Base-by-base conservation (phyloP, 1,140 invertebrate species). In the Pectinophora gossypiella region DNA sequence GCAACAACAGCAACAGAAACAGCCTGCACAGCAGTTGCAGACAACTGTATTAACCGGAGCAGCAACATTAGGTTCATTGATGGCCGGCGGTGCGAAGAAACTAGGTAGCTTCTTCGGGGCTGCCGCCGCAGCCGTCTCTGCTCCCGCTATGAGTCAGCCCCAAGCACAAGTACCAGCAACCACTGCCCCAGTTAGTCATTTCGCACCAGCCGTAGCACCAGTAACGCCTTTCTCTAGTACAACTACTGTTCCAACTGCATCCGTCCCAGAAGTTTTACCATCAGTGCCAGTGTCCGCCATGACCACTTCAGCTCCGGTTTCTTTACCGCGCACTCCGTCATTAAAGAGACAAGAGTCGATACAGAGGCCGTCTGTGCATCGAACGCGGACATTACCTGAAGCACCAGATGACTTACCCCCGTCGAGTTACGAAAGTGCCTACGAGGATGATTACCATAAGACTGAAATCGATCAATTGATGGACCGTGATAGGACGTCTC, bases 51-150 rank as follows among this genome's bases (percentile, higher is more conserved):
- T 87, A 16, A 87, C 85, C n/a, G 87, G 85, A 44, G 87, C 76
- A 48, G 85, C 83, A 40, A 87, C 81, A 38, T 78, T 87, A 54
- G 83, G 83, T n/a, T 85, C 77, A 21, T 63, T 88, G 62, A 85
- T 88, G 72, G 86, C 82, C n/a, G 88, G 85, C 59, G 87, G 88
- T 76, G 87, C 87, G 19, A 85, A 87, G 50, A 87, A 83, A 55
- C 66, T 89, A 20, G 87, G 87, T 10, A 88, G 82, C 56, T 74
- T 89, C 19, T 81, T 89, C 51, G 83, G 85, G 20, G 76, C 84
- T 22, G 86, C 86, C n/a, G 83, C 85, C 4, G 83, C 85, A 0
- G 83, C 82, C 32, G 80, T 84, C 16, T 64, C 67, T 18, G 56
- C 78, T 22, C 76, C 82, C 48, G 40, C 71, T 19, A 63, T 72